These are phyloP conservation scores for Meleagris gallopavo DNA, from an alignment of 2,113 vertebrate genomes.

Conservation along the genomic window DNA sequence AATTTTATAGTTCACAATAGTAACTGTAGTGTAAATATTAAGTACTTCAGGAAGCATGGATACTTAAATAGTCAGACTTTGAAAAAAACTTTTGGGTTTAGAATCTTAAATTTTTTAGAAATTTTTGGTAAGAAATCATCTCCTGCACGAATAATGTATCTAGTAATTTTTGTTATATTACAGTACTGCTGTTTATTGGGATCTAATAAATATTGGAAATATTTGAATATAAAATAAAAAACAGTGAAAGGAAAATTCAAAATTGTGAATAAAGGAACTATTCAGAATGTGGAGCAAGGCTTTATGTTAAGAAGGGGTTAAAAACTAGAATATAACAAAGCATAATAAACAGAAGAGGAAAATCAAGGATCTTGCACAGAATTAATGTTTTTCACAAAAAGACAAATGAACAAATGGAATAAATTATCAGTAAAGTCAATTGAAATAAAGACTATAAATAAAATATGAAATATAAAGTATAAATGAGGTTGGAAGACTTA, in stretches of 20 bases:
- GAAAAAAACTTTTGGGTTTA: neutral
- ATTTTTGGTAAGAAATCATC: neutral
- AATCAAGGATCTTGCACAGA: constrained; percentile 3
- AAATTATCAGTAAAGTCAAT: constrained; percentile 63
- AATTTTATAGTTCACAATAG: neutral
- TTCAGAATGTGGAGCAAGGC: fast-evolving
- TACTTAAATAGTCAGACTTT: neutral
- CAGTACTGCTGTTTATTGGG: neutral
- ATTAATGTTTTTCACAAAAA: constrained; percentile 27
- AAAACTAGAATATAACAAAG: neutral
- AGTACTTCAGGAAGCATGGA: neutral
- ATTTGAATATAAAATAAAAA: neutral
- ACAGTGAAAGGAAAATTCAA: neutral
- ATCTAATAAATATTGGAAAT: neutral
- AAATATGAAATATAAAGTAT: constrained; percentile 70
- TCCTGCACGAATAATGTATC: neutral
- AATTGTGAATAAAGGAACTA: neutral
- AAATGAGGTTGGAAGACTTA: constrained; percentile 60
- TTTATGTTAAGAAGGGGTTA: neutral
- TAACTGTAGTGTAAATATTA: neutral
- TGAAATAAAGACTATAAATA: constrained; percentile 68
- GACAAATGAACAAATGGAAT: constrained; percentile 39
- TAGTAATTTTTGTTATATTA: neutral
- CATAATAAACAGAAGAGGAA: neutral
- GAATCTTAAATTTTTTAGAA: neutral